Base-by-base conservation (phyloP, 2,797 vertebrate genomes). In the Enteromius argenteus region DNA sequence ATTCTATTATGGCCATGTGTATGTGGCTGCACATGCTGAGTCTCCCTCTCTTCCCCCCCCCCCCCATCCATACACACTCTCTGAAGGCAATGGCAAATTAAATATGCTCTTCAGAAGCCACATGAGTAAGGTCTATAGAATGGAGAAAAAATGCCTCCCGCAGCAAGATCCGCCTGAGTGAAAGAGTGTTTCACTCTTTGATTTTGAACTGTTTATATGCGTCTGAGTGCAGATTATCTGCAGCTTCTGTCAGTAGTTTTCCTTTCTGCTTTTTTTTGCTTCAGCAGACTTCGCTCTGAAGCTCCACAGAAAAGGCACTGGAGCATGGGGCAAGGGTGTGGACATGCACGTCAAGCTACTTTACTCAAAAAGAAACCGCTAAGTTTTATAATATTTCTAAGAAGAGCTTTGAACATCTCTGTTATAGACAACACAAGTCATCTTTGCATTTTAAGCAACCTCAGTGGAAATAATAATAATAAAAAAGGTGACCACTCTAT, bases 271-370 rank as follows among this genome's bases (percentile, higher is more conserved):
- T 77, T 67, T 56, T 17, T 27, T 44, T 79, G 73, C 84, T 73
- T 81, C 66, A 60, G 49, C 69, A 75, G 69, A 8, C 49, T 53
- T 77, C 1, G 14, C 56, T 79, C 64, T 82, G 66, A 83, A 80
- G 80, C 77, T 17, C 71, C 75, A 81, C 80, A 68, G 53, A 83
- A 60, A 56, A 53, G 39, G 76, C 89, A 88, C 81, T 90, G 92
- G 94, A 67, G 72, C 46, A 56, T 68, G 49, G 81, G 60, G n/a
- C 35, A 79, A 3, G 46, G 56, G 46, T 83, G 62, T 62, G 27
- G 27, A 81, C n/a, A 66, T 53, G 35, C 44, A 53, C 46, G 56
- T 83, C 32, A 75, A 75, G 17, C 15, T 76, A 83, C 60, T 82
- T 74, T 13, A 73, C 80, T 37, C 69, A 46, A 39, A 49, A 62